Base-by-base conservation (phyloP, 2,888 invertebrate genomes). In the Holacanthella duospinosa region DNA sequence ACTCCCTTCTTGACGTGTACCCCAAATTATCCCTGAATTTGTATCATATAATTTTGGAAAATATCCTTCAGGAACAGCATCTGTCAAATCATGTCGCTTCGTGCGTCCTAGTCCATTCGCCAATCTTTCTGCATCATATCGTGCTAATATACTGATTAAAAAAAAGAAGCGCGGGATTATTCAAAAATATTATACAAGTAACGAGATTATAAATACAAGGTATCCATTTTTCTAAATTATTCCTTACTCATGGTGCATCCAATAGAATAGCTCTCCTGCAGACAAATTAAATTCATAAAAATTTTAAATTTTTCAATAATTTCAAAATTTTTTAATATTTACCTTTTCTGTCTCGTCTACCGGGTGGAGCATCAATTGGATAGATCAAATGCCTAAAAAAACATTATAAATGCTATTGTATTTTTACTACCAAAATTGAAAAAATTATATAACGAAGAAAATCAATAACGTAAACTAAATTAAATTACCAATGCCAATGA, bases 251-350 rank as follows among this genome's bases (percentile, higher is more conserved):
- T 86, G 82, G 72, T 88, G 88, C 87, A 87, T 87, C 74, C 87
- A 88, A 74, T 85, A 89, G 79, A 88, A 88, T 24, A 89, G 81
- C 75, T 88, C 88, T 0, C 88, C n/a, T n/a, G n/a, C n/a, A n/a
- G n/a, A n/a, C n/a, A n/a, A n/a, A n/a, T n/a, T n/a, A n/a, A n/a
- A n/a, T n/a, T n/a, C n/a, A n/a, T n/a, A n/a, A n/a, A n/a, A n/a
- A n/a, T n/a, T n/a, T n/a, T n/a, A n/a, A n/a, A n/a, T n/a, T n/a
- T n/a, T n/a, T n/a, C n/a, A n/a, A n/a, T n/a, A n/a, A n/a, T n/a
- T n/a, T n/a, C n/a, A n/a, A n/a, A n/a, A n/a, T n/a, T n/a, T n/a
- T n/a, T n/a, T n/a, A n/a, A n/a, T n/a, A n/a, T n/a, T n/a, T n/a
- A n/a, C n/a, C 88, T 2, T 88, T 81, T 6, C 88, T 79, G 77